Evolutionary conservation across 2,113 vertebrate species (phyloP), one percentile per base, ranked within the genome.

Genomic region (Boulengeromyrus knoepffleri): DNA sequence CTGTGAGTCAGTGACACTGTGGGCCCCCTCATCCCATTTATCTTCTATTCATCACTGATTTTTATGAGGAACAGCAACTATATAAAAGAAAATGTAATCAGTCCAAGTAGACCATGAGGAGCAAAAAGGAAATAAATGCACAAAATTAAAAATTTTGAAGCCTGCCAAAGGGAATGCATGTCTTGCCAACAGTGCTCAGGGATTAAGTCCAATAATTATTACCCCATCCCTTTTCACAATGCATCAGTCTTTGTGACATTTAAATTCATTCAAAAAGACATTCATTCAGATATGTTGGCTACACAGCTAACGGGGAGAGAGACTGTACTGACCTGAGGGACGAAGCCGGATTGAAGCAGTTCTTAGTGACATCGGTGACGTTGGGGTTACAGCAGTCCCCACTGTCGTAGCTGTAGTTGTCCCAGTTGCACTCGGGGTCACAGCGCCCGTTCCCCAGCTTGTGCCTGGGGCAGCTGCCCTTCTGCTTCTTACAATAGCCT

Each of bases 321-420:
- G 52, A 88, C 52, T 46, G 42, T 15, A 70, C 95, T 96, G 97
- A 99, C 99, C 98, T 99, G 97, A 98, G 93, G 27, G 96, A 97
- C 91, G 98, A 99, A 70, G 97, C 96, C 0, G 97, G 98, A 91
- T 99, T 97, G 94, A 99, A 99, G 95, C 99, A 99, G 0, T 98
- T 99, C 95, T 97, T 98, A 92, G 98, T 99, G 95, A 99, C 98
- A n/a, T 99, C 98, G 0, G 99, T 99, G 93, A 99, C 96, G 50
- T 96, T 97, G 0, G 98, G 98, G 92, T 99, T 97, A 92, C 99
- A 99, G 95, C 99, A 99, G 90, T 99, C 98, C 2, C 98, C 98
- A 0, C 96, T 96, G 86, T 99, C 99, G 0, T 97, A 99, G 94
- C 94, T 96, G 94, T 97, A 98, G 53, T 95, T 96, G 88, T 99